These are phyloP conservation scores for Drosophila truncata DNA, from an alignment of 1,140 invertebrate genomes.

Conservation along the genomic window DNA sequence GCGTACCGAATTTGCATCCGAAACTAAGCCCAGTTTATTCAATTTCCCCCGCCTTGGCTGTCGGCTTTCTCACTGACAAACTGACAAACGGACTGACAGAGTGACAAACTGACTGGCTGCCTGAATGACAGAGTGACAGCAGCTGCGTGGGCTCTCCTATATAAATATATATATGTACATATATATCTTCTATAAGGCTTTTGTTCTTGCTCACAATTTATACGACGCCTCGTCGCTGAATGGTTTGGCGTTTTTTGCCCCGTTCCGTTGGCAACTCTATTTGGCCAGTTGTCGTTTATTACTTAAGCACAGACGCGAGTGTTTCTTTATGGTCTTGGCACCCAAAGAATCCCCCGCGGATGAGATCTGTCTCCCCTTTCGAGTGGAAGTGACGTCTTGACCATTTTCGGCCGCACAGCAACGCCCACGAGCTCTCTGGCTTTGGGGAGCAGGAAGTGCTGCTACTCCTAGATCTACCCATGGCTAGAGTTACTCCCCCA, in stretches of 20 bases:
- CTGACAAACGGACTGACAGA: conserved; percentile 33
- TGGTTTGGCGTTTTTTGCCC: conserved; percentile 41
- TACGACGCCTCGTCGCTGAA: conserved; percentile 73
- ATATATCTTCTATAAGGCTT: conserved; percentile 26
- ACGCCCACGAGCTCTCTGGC: conserved; percentile 48
- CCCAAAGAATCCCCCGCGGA: conserved; percentile 15
- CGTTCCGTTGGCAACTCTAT: conserved; percentile 68
- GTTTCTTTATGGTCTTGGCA: conserved; percentile 68
- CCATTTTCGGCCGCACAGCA: conserved; percentile 62
- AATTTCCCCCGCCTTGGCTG: conserved; percentile 66
- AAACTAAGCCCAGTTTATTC: conserved; percentile 56
- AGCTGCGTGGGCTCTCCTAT: conserved; percentile 63
- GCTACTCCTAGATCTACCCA: conserved; percentile 5
- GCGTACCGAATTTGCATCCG: conserved; percentile 10
- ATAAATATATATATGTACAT: too few species aligned
- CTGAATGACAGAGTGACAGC: conserved; percentile 53
- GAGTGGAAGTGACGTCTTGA: conserved; percentile 67
- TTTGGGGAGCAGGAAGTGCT: conserved; percentile 64
- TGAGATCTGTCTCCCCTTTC: conserved; percentile 28
- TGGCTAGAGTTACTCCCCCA: conserved; percentile 18
- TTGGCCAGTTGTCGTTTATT: conserved; percentile 70
- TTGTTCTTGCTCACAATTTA: conserved; percentile 69
- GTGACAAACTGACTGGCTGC: conserved; percentile 51
- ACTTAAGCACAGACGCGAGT: conserved; percentile 50
- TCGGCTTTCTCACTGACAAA: conserved; percentile 61